These are phyloP conservation scores for Macropodus opercularis DNA, from an alignment of 2,797 vertebrate species.

Conservation along the genomic window DNA sequence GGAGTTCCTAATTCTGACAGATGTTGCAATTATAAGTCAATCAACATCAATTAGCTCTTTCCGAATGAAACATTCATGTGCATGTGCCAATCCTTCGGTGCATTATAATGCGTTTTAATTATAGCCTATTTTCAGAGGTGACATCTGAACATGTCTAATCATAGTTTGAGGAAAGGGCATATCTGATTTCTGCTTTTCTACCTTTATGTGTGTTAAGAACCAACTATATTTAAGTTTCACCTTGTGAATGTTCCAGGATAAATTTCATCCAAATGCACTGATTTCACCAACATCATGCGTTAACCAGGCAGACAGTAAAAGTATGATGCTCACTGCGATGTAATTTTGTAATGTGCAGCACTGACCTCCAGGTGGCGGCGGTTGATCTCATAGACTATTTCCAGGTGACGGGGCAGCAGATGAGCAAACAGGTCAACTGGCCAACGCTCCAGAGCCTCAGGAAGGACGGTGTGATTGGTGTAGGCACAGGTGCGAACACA, in stretches of 20 bases:
- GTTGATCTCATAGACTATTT: slow-evolving; percentile 95
- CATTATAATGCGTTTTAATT: slow-evolving; percentile 26
- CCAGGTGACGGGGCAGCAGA: slow-evolving; percentile 93
- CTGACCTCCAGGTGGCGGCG: slow-evolving; percentile 92
- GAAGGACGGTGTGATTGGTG: slow-evolving; percentile 97
- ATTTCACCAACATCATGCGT: not conserved
- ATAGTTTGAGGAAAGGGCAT: not conserved
- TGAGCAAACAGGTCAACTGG: slow-evolving; percentile 92
- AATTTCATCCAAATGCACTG: not conserved
- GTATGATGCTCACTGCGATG: too few relatives aligned
- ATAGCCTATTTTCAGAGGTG: not conserved
- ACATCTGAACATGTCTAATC: slow-evolving; percentile 5
- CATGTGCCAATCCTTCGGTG: not conserved
- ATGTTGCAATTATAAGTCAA: slow-evolving; percentile 45
- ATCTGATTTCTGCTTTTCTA: not conserved
- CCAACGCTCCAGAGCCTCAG: slow-evolving; percentile 97
- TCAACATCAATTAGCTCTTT: slow-evolving; percentile 36
- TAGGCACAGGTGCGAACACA: slow-evolving; percentile 92
- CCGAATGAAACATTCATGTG: slow-evolving; percentile 11
- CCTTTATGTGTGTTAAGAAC: not conserved
- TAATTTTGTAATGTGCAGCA: slow-evolving; percentile 56
- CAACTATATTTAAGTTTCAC: not conserved
- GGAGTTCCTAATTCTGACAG: slow-evolving; percentile 37
- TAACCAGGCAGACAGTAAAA: not conserved
- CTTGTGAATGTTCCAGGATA: not conserved